These are phyloP conservation scores for rat (Rattus norvegicus) DNA, from an alignment of 2,113 vertebrate genomes.

Conservation along the genomic window GRCr8 NC_086019.1:204352001-204352500, in stretches of 20 bases:
- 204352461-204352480: too few species aligned
- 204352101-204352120: background rate
- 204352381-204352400: background rate
- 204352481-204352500: too few species aligned
- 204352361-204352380: background rate
- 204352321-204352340: background rate
- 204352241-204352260: background rate
- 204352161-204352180: rapidly evolving
- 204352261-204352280: background rate
- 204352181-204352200: background rate
- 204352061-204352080: background rate
- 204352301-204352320: background rate
- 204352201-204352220: background rate
- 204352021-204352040: background rate
- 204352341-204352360: too few species aligned
- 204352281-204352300: background rate
- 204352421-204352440: background rate
- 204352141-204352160: background rate
- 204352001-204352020: background rate
- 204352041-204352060: background rate
- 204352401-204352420: background rate
- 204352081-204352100: background rate
- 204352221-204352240: background rate
- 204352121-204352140: background rate
- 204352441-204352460: background rate